Evolutionary conservation across 2,797 vertebrate genomes (phyloP).

Genomic region (Loris lydekkerianus): DNA sequence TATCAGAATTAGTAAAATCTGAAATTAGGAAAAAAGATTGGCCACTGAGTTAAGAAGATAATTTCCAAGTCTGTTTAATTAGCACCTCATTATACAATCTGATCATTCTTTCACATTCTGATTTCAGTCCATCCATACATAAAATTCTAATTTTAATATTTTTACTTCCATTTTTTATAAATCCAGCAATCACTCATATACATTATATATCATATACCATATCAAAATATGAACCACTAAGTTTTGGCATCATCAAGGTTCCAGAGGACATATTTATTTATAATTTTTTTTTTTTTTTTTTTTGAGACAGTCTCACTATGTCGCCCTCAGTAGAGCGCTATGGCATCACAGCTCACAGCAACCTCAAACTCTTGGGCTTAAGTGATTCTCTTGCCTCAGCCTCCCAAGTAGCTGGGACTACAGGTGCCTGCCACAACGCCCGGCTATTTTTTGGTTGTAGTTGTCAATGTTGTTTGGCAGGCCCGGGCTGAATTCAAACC

Average conservation of each 20-base stretch:
- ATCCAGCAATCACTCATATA: background rate
- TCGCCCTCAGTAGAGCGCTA: too few species aligned
- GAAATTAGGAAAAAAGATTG: background rate
- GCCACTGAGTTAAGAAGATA: background rate
- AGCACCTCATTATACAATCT: background rate
- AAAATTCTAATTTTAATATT: slow-evolving; percentile 36
- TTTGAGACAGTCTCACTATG: too few species aligned
- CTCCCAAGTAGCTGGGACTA: too few species aligned
- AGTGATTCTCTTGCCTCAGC: too few species aligned
- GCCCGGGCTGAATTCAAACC: too few species aligned
- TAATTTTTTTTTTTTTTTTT: too few species aligned
- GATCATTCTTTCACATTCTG: background rate
- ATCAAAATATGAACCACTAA: slow-evolving; percentile 27
- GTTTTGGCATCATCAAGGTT: slow-evolving; percentile 19
- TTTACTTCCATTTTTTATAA: slow-evolving; percentile 10
- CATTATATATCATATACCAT: background rate
- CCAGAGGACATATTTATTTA: background rate
- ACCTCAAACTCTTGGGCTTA: too few species aligned
- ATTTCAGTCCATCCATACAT: background rate
- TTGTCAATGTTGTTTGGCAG: too few species aligned
- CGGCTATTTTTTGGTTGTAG: too few species aligned
- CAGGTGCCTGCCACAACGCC: too few species aligned
- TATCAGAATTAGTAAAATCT: background rate
- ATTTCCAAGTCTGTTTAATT: background rate
- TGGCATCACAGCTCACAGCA: too few species aligned